A percentile compares a stretch with the other conserved stretches of the same genome.
Evolutionary conservation across 2,113 vertebrate genomes (phyloP).

Genomic region (Pithys albifrons): DNA sequence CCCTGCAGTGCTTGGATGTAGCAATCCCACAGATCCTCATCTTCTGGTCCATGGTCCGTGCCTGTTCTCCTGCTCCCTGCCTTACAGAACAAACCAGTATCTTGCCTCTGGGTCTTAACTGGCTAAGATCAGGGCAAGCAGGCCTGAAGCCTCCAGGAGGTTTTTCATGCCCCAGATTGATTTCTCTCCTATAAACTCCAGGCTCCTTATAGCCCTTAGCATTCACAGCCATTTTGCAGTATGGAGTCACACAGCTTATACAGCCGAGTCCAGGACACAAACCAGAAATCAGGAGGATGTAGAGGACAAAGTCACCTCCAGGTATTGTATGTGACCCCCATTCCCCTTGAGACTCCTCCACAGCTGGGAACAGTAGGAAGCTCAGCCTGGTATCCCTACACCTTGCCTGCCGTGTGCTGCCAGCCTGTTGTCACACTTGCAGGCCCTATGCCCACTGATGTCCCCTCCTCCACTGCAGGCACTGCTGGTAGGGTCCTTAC

Average conservation of each 20-base stretch:
- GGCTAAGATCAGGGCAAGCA: not conserved
- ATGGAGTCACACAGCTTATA: not conserved
- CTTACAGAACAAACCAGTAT: not conserved
- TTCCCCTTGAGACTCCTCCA: not conserved
- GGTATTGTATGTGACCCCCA: not conserved
- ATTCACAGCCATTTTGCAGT: not conserved
- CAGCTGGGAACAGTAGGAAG: not conserved
- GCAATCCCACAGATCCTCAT: not conserved
- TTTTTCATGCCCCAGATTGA: not conserved
- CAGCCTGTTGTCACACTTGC: not conserved
- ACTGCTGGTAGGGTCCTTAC: conserved; percentile 67
- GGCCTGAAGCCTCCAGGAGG: not conserved
- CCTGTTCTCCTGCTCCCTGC: not conserved
- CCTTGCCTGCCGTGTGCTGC: not conserved
- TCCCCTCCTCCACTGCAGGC: not conserved
- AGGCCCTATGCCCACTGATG: not conserved
- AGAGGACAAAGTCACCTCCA: not conserved
- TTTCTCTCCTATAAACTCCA: not conserved
- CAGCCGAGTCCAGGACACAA: not conserved
- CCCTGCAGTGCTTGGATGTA: not conserved
- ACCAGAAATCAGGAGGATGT: not conserved
- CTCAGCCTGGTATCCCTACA: not conserved
- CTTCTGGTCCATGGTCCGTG: not conserved
- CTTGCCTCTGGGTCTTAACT: not conserved
- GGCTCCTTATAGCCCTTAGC: not conserved